Evolutionary conservation across 2,888 invertebrate genomes (phyloP).

Genomic region (Conus canariensis): DNA sequence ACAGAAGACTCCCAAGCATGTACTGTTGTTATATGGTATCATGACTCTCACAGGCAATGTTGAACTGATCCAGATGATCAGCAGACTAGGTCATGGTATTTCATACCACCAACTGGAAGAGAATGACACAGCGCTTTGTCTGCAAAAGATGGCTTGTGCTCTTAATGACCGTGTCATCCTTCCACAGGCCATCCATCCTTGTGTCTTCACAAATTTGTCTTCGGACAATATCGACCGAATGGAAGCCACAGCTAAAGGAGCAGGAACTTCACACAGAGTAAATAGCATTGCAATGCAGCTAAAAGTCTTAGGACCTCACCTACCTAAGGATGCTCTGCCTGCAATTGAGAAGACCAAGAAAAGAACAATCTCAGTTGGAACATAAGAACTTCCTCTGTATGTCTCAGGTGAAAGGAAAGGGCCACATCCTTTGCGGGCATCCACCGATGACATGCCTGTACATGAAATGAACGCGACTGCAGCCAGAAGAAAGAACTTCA

Average conservation of each 20-base stretch:
- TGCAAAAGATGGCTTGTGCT: no score
- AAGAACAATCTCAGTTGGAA: neutral
- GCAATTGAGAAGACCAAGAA: neutral
- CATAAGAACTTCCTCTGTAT: neutral
- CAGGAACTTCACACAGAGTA: neutral
- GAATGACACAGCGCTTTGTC: no score
- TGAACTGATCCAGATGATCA: no score
- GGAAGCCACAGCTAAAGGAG: neutral
- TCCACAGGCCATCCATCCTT: neutral
- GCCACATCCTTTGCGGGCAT: neutral
- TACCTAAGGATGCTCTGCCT: neutral
- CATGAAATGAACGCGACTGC: no score
- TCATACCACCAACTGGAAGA: no score
- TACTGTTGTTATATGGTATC: no score
- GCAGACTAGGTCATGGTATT: no score
- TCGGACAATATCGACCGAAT: neutral
- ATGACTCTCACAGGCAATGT: no score
- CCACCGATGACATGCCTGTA: no score
- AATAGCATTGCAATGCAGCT: neutral
- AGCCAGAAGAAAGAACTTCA: no score
- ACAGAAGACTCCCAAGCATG: no score
- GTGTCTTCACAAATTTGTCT: neutral
- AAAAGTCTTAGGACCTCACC: neutral
- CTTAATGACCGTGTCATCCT: neutral
- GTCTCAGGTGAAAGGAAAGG: neutral